These are phyloP conservation scores for Cylloceria caligata DNA, from an alignment of 2,888 invertebrate genomes.

Conservation along the genomic window DNA sequence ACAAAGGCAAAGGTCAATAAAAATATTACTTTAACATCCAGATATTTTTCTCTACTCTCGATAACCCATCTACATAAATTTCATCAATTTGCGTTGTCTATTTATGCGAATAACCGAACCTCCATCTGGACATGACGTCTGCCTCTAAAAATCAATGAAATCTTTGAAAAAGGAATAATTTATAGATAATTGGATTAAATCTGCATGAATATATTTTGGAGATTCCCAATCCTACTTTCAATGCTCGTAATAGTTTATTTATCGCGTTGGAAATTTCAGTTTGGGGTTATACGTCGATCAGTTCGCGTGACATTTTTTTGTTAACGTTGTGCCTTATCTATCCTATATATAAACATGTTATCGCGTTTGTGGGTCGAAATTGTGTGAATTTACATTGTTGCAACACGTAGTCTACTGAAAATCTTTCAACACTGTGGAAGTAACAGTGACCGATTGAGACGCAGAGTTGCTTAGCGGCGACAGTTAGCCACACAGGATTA, in stretches of 20 bases:
- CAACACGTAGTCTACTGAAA: neutral
- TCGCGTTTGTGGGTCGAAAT: neutral
- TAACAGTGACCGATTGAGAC: neutral
- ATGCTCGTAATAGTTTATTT: neutral
- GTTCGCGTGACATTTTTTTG: conserved; percentile 14
- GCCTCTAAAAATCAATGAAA: conserved; percentile 70
- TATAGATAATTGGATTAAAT: neutral
- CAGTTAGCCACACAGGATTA: too few relatives aligned
- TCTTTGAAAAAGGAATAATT: conserved; percentile 49
- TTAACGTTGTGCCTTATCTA: neutral
- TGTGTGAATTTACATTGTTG: neutral
- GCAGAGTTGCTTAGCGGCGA: neutral
- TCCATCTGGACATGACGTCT: conserved; percentile 45
- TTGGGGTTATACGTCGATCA: conserved; percentile 4
- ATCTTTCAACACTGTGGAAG: neutral
- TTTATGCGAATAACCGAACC: conserved; percentile 32
- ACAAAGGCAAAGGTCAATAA: conserved; percentile 93
- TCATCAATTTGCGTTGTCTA: conserved; percentile 5
- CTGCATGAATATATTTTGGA: neutral
- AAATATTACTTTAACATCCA: conserved; percentile 28
- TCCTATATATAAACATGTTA: neutral
- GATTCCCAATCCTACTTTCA: neutral
- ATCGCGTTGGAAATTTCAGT: neutral
- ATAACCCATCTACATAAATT: conserved; percentile 31
- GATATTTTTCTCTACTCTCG: neutral